These are phyloP conservation scores for Dilophus febrilis DNA, from an alignment of 2,888 invertebrate genomes.

Conservation along the genomic window DNA sequence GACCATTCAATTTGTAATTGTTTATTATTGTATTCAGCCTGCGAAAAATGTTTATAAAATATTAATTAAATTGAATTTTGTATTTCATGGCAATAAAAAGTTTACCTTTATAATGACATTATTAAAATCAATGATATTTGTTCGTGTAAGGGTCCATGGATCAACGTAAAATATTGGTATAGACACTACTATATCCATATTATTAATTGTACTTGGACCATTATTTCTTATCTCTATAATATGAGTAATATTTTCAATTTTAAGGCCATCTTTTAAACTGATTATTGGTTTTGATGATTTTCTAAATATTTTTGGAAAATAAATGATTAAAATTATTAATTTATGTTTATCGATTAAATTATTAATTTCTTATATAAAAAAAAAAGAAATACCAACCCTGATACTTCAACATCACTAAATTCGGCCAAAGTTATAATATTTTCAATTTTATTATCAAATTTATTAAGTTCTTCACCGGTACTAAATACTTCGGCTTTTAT, in stretches of 20 bases:
- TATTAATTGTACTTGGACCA: constrained; percentile 26
- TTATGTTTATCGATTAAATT: too few species aligned
- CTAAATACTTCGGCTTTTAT: constrained; percentile 26
- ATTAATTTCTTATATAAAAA: not conserved
- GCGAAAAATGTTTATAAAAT: too few species aligned
- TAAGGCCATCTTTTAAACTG: constrained; percentile 21
- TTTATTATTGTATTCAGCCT: constrained; percentile 18
- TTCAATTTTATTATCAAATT: constrained; percentile 18
- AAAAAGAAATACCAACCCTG: constrained; percentile 19
- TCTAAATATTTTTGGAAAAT: too few species aligned
- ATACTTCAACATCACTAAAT: constrained; percentile 25
- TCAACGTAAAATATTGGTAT: constrained; percentile 26
- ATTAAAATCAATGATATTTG: constrained; percentile 22
- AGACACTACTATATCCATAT: constrained; percentile 20
- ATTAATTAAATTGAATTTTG: too few species aligned
- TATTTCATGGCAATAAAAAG: too few species aligned
- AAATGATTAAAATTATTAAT: not conserved
- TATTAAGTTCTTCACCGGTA: constrained; percentile 23
- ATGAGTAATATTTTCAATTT: constrained; percentile 21
- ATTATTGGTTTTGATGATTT: constrained; percentile 20
- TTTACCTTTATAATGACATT: constrained; percentile 23
- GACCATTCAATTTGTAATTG: constrained; percentile 21
- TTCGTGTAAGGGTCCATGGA: constrained; percentile 17
- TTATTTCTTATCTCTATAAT: constrained; percentile 27
- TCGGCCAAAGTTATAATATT: constrained; percentile 21